Base-by-base conservation (phyloP, 2,888 invertebrate species). In the Priocnemis perturbator region DNA sequence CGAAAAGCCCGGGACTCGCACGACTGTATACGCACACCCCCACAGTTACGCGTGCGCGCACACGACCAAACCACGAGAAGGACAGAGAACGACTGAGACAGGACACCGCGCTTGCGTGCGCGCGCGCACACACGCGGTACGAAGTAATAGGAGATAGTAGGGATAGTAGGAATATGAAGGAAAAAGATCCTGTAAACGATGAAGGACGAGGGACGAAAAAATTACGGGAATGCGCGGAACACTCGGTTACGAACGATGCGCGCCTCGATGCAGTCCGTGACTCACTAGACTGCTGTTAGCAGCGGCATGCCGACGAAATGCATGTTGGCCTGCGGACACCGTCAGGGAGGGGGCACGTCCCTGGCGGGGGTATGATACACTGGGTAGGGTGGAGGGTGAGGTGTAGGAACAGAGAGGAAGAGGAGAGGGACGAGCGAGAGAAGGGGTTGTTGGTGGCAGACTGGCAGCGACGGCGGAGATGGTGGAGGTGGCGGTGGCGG, bases 191-290 rank as follows among this genome's bases (percentile, higher is more conserved):
- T 50, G 50, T 2, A 14, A 2, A 17, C n/a, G 19, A 19, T 50
- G n/a, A 17, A 14, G 17, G 50, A 50, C 9, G 3, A n/a, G 19
- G 17, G 23, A 45, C 14, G 69, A 64, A 69, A 69, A 52, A 50
- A 53, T n/a, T n/a, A 23, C 17, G 47, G 3, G 45, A 44, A 19
- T 9, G 58, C 37, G 21, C 14, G 23, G 26, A 5, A 26, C 19
- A 44, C 15, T 19, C 37, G 21, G 50, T 9, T 20, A n/a, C n/a
- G 17, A 0, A 19, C 72, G 81, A 83, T 64, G 78, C 76, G 71
- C 82, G 78, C 83, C 75, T 79, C 73, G 69, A 79, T 83, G 78
- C 80, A 80, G 86, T 83, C 79, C 83, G 86, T 85, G 85, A 85
- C 86, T 86, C 79, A 87, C 84, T 87, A 81, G 78, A 78, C 71